Evolutionary conservation across 37 sponge, comb jelly and placozoan genomes (phyloP), one percentile per base, ranked within the genome.

Genomic region (Aplysina aerophoba): DNA sequence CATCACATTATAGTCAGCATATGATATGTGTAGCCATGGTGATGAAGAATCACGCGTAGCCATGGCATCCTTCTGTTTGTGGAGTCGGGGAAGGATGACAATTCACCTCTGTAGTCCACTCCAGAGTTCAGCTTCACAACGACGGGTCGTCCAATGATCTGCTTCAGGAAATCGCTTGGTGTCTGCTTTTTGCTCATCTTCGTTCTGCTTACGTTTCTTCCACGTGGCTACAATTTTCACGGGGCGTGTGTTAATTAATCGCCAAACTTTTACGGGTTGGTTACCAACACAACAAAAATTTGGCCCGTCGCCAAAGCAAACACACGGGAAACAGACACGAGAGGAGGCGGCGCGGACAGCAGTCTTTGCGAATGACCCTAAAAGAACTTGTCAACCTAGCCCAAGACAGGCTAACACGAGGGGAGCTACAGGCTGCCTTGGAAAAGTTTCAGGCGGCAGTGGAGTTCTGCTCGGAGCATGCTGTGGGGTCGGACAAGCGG

Each of bases 141-240:
- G 0, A 99, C 99, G 22, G 99, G 99, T 30, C 95, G 87, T 22
- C 99, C 99, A 20, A 93, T 97, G 17, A 99, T 95, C 73, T 90
- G 95, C 96, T 99, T 99, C 65, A 99, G 87, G 73, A 99, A 99
- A 34, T 99, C 99, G 40, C 96, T 99, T 1, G 99, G 99, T 34
- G 89, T 89, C 63, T 97, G 97, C 79, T 95, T 97, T 73, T 81
- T 90, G 84, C 94, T 94, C 94, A 94, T 94, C 25, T 57, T 39
- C 16, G 13, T n/a, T n/a, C 78, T 21, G 41, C 24, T 13, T 34
- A 69, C 71, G 28, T 69, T 69, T 30, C 33, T 35, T 69, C 71
- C 71, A 69, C 71, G 71, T 69, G 71, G 71, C 14, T 75, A 75
- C 25, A 50, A 53, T 36, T 44, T 75, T 41, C 41, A 24, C 37